phyloP scores from a whole-genome alignment of 2,888 invertebrate species.

The Pediacus dermestoides region DNA sequence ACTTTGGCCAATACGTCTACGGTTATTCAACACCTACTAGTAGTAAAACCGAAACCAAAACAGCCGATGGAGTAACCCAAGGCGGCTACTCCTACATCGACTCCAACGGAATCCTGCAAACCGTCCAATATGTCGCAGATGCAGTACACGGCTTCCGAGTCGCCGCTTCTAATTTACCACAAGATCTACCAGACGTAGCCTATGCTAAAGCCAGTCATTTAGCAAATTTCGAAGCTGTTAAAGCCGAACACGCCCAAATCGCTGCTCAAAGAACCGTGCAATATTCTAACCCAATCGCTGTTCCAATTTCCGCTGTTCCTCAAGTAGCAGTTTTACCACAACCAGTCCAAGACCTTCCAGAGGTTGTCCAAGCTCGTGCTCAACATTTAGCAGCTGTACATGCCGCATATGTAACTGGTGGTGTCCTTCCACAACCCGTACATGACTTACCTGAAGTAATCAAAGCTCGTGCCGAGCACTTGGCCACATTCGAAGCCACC shows the following conservation, averaged over 20 bases:
- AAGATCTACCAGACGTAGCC: constrained; percentile 46
- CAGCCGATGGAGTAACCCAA: constrained; percentile 60
- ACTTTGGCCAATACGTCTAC: constrained; percentile 57
- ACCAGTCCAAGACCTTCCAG: constrained; percentile 48
- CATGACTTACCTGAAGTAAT: constrained; percentile 45
- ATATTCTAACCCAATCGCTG: constrained; percentile 37
- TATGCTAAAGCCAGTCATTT: constrained; percentile 44
- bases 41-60: constrained; percentile 61
- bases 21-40: constrained; percentile 65
- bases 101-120: constrained; percentile 61
- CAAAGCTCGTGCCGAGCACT: constrained; percentile 41
- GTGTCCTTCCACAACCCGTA: constrained; percentile 44
- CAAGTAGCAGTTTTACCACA: constrained; percentile 35
- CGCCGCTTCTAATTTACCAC: constrained; percentile 63
- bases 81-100: constrained; percentile 69
- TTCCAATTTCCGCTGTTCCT: constrained; percentile 31
- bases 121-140: constrained; percentile 63
- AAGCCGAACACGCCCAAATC: constrained; percentile 36
- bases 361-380: constrained; percentile 40
- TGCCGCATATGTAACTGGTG: constrained; percentile 37
- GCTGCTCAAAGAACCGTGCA: constrained; percentile 30
- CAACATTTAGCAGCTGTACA: constrained; percentile 41
- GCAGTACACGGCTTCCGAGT: constrained; percentile 62
- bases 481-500: constrained; percentile 40
- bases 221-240: constrained; percentile 39